Conservation (phyloP, 2,113 vertebrate genomes). For the Lates calcarifer region DNA sequence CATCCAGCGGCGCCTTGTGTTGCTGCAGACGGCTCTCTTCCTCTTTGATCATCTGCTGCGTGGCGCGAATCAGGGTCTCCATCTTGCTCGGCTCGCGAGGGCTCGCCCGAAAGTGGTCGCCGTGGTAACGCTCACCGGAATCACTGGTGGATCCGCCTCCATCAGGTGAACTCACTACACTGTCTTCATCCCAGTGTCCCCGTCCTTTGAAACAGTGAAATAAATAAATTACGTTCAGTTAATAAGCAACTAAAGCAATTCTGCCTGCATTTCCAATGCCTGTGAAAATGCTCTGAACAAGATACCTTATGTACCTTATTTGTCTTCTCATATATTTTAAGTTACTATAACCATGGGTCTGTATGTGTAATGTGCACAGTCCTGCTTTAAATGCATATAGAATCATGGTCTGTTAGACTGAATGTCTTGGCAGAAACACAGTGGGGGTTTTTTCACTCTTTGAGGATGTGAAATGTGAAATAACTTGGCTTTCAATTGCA, state of each 20-base stretch:
- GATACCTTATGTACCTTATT: neutral
- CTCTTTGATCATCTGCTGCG: conserved; percentile 99
- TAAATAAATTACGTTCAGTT: conserved; percentile 36
- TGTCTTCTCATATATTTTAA: conserved; percentile 14
- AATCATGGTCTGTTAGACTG: conserved; percentile 35
- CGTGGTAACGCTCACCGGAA: conserved; percentile 93
- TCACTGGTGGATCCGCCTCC: conserved; percentile 93
- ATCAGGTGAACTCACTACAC: conserved; percentile 96
- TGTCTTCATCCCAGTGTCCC: conserved; percentile 98
- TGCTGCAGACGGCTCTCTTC: conserved; percentile 96
- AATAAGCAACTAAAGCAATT: conserved; percentile 18
- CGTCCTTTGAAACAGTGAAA: conserved; percentile 80
- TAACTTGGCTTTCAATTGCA: conserved; percentile 78
- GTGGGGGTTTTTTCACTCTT: conserved; percentile 62
- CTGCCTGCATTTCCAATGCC: neutral
- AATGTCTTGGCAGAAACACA: conserved; percentile 58
- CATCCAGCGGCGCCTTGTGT: conserved; percentile 86
- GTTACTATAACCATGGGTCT: neutral
- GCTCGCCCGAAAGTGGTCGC: conserved; percentile 92
- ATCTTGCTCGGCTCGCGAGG: conserved; percentile 98
- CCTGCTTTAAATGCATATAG: conserved; percentile 41
- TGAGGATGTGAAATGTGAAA: conserved; percentile 77
- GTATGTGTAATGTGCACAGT: conserved; percentile 24
- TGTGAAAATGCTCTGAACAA: neutral
- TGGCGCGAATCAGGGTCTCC: conserved; percentile 97